phyloP scores from a whole-genome alignment of 2,888 invertebrate species.

The Blomia tropicalis region DNA sequence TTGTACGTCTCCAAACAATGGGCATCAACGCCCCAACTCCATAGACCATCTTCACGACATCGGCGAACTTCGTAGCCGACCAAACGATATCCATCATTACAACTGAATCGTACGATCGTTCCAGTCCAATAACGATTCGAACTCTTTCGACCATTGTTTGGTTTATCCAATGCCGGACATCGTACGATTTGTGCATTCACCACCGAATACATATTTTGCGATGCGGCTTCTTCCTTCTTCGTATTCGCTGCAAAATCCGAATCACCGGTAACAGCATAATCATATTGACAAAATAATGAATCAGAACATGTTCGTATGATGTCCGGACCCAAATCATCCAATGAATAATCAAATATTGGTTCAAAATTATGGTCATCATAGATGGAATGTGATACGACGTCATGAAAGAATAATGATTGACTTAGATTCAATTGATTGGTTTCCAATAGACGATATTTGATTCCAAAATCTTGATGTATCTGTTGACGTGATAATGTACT shows the following conservation, averaged over 20 bases:
- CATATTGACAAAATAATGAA: conserved; percentile 69
- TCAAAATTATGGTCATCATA: conserved; percentile 60
- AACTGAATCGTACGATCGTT: conserved; percentile 72
- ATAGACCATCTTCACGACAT: conserved; percentile 59
- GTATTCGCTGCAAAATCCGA: conserved; percentile 71
- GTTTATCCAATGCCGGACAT: conserved; percentile 74
- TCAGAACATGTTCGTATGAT: conserved; percentile 49
- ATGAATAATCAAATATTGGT: conserved; percentile 54
- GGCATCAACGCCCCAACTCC: conserved; percentile 72
- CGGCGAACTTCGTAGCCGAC: conserved; percentile 66
- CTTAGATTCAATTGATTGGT: conserved; percentile 39
- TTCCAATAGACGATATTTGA: conserved; percentile 34
- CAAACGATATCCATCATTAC: conserved; percentile 70
- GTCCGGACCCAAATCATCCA: conserved; percentile 44
- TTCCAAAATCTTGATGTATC: conserved; percentile 60
- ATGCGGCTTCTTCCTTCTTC: conserved; percentile 51
- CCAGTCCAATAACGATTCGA: conserved; percentile 76
- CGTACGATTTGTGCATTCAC: conserved; percentile 43
- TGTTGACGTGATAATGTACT: conserved; percentile 47
- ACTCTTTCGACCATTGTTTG: conserved; percentile 72
- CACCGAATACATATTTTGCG: conserved; percentile 25
- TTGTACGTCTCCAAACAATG: conserved; percentile 49
- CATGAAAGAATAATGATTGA: conserved; percentile 56
- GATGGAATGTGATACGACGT: conserved; percentile 59
- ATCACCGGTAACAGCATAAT: conserved; percentile 62